Evolutionary conservation across 2,113 vertebrate genomes (phyloP).

Genomic region (Gambusia holbrooki): DNA sequence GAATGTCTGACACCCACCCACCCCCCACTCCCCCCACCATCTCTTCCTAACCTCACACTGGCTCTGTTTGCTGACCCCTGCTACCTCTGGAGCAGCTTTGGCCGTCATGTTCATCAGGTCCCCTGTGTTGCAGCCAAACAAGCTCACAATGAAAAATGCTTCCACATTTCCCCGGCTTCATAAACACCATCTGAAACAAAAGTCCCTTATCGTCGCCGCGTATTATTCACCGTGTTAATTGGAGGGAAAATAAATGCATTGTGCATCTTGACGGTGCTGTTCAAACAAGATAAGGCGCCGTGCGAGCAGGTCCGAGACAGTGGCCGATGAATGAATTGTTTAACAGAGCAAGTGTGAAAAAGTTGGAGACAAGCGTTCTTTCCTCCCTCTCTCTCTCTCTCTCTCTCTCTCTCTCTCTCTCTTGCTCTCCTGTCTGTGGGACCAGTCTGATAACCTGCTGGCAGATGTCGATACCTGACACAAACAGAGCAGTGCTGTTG

Average conservation of each 20-base stretch:
- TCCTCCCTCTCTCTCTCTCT: neutral
- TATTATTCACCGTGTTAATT: constrained; percentile 82
- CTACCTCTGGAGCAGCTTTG: constrained; percentile 58
- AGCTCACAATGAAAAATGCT: constrained; percentile 79
- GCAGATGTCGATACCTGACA: constrained; percentile 5
- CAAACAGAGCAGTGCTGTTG: neutral
- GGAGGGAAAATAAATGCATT: constrained; percentile 78
- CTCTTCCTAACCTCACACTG: neutral
- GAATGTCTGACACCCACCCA: neutral
- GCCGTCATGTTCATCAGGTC: constrained; percentile 67
- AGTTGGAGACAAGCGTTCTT: constrained; percentile 55
- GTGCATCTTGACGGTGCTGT: constrained; percentile 75
- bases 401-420: neutral
- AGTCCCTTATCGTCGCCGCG: constrained; percentile 79
- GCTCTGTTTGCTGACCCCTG: constrained; percentile 57
- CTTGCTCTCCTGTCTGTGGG: constrained; percentile 2
- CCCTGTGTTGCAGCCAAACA: constrained; percentile 63
- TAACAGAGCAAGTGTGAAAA: constrained; percentile 69
- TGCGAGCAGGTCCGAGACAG: constrained; percentile 54
- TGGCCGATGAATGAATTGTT: constrained; percentile 68
- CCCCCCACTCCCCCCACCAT: neutral
- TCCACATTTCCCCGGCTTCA: constrained; percentile 78
- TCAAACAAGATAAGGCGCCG: constrained; percentile 84
- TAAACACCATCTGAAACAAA: constrained; percentile 76
- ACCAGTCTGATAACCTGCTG: constrained; percentile 45